Base-by-base conservation (phyloP, 2,888 invertebrate genomes). In the Rhagium mordax region DNA sequence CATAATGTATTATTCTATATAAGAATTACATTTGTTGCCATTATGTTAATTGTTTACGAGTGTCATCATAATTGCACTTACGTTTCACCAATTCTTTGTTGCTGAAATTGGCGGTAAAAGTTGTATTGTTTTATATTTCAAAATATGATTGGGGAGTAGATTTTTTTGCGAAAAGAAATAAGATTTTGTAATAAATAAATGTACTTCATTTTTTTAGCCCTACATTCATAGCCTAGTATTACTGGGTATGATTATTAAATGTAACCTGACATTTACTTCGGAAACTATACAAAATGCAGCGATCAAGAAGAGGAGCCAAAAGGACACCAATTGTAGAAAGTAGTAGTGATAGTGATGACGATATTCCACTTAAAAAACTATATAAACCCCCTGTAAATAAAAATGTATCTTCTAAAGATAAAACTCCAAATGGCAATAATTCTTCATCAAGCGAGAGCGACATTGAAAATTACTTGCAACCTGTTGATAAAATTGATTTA, bases 391-490 rank as follows among this genome's bases (percentile, higher is more conserved):
- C 48, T 69, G 15, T 62, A 47, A 49, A 48, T 41, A 59, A 33
- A 15, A 24, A 29, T 10, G 3, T 15, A 5, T 8, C 33, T n/a
- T 13, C 10, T 16, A 10, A 49, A 10, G 27, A 55, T 27, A 48
- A 53, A 49, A 15, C 70, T 15, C 16, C 18, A 69, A 55, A 61
- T 20, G 41, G 75, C 41, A 79, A 81, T 65, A 80, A 81, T 73
- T 83, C 79, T 55, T 86, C 86, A 7, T 85, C 86, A 7, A 87
- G 87, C 74, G 88, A 88, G 72, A 88, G 88, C 76, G 88, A 89
- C 71, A 91, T 91, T 72, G 91, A 90, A 72, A 88, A 88, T 75
- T 91, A 91, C 82, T 82, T 91, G 41, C 88, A 90, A 5, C 87
- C 90, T 69, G 88, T 90, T 0, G 87, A 89, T 71, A 88, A 91